Conservation (phyloP, 2,113 vertebrate species). For the Pluvianellus socialis region DNA sequence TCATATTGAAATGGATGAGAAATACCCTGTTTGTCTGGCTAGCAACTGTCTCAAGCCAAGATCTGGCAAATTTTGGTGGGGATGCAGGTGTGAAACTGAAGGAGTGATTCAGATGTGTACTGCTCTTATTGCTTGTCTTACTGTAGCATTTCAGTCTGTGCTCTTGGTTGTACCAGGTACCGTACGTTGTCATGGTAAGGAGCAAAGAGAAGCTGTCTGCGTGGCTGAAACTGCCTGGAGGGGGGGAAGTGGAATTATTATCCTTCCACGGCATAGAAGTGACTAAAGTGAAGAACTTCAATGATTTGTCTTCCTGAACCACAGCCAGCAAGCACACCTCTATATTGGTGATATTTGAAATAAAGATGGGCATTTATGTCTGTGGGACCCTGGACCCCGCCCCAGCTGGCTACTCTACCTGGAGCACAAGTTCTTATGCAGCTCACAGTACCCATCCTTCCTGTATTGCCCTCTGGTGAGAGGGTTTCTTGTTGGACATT, state of each 20-base stretch:
- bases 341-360: not conserved
- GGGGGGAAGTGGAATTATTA: not conserved
- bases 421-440: not conserved
- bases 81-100: not conserved
- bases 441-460: not conserved
- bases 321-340: not conserved
- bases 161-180: not conserved
- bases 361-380: not conserved
- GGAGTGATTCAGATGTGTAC: not conserved
- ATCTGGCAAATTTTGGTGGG: not conserved
- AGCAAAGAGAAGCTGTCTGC: not conserved
- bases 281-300: not conserved
- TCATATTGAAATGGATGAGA: not conserved
- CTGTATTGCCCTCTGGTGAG: not conserved
- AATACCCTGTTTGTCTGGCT: not conserved
- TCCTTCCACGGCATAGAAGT: not conserved
- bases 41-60: not conserved
- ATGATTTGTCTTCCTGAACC: not conserved
- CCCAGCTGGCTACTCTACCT: not conserved
- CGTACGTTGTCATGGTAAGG: not conserved
- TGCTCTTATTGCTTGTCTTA: not conserved
- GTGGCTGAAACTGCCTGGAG: not conserved
- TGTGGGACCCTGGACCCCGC: not conserved
- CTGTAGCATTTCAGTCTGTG: not conserved
- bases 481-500: not conserved